Evolutionary conservation across 2,113 vertebrate species (phyloP), one percentile per base, ranked within the genome.

Genomic region (Muscicapa adusta): DNA sequence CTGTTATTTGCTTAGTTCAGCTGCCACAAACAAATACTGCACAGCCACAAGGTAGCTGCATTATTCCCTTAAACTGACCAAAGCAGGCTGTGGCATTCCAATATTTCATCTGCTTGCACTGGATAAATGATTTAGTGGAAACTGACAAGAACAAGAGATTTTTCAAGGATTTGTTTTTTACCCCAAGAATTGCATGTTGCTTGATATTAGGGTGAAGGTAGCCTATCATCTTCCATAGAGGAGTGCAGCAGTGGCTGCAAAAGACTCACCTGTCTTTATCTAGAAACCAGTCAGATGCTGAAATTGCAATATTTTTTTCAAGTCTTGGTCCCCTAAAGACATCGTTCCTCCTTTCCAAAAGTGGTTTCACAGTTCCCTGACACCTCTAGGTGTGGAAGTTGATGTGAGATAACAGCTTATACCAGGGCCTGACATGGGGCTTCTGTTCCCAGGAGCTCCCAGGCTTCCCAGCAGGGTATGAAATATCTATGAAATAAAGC

Each of bases 401-500:
- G 50, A 51, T 47, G 8, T 28, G 38, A 67, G 34, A 25, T 23
- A 72, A 56, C 0, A 25, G 10, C 31, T 82, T 33, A 33, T 7
- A 56, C 8, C 51, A 85, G 51, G 16, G 33, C 18, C 34, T 65
- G 12, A 23, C 8, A 19, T 1, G 2, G 14, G 4, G 33, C 40
- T 57, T 29, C 33, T 62, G 43, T n/a, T 67, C 16, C 20, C 42
- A 22, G 25, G 54, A 62, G 42, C 36, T 38, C 33, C 8, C 80
- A 84, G 57, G 24, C 23, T 66, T 67, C 40, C 11, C 42, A 22
- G 3, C 1, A 5, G 5, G 4, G 12, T 36, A 84, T 78, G 36
- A 50, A 7, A 8, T 2, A 34, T n/a, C n/a, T 0, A 2, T 14
- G 9, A 36, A 72, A 71, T 34, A 43, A 67, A 8, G 0, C 6